Base-by-base conservation (phyloP, 2,113 vertebrate genomes). In the Varanus salvator region DNA sequence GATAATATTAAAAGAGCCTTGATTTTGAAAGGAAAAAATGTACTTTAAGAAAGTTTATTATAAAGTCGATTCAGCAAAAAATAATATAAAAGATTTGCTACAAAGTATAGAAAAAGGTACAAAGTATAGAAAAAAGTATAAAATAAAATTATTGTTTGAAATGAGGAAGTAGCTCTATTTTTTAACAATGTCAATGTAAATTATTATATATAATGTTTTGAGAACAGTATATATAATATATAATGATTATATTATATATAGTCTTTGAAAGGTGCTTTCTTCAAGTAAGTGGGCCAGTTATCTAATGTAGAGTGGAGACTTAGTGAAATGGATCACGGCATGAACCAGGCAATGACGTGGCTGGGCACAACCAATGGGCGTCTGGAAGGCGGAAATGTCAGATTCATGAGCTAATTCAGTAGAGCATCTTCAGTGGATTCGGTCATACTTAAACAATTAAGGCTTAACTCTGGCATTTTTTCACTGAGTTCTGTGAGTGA, bases 61-160 rank as follows among this genome's bases (percentile, higher is more conserved):
- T 97, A 97, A 98, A 98, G 96, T 97, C 95, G 96, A 98, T 97
- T 96, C 97, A 98, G 97, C 96, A 97, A 97, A 97, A 96, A 94
- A 93, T 78, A 87, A 94, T 8, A 94, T 66, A 94, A 94, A 94
- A 97, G 95, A 98, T 98, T 98, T 98, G 97, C 97, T 98, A 97
- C 97, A 97, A 98, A 98, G 96, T 97, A 98, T 97, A 98, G 97
- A 98, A 98, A 96, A 97, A 98, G 76, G 96, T 98, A 98, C 98
- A 97, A 98, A 99, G 98, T 98, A 99, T 54, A 98, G 97, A 98
- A 98, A 96, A 97, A 97, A 98, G 96, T 98, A 98, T 98, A 97
- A 98, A 99, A 99, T 98, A 99, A 99, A 97, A 97, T 94, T 98
- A 98, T 98, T 98, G 98, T 99, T 99, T 99, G 97, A 98, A 98